A percentile compares a stretch with the other conserved stretches of the same genome.
Evolutionary conservation across 1,140 invertebrate genomes (phyloP).

Genomic region (Phymorhynchus buccinoides): DNA sequence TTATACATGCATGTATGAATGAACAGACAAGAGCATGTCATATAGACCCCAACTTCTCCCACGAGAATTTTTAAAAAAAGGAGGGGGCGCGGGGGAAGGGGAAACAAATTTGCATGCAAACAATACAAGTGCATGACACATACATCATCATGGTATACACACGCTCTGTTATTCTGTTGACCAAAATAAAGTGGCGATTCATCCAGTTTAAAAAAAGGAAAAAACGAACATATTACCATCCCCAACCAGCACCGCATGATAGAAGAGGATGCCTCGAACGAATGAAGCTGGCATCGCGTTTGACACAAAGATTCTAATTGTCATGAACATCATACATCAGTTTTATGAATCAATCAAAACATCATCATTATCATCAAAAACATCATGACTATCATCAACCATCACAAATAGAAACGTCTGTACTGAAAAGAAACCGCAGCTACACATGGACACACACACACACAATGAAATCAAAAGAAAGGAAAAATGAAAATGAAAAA

Average conservation of each 20-base stretch:
- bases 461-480: neutral
- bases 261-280: neutral
- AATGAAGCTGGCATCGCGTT: neutral
- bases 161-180: neutral
- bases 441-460: neutral
- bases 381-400: neutral
- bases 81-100: neutral
- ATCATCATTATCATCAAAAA: neutral
- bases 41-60: neutral
- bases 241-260: neutral
- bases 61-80: neutral
- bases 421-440: slow-evolving; percentile 7
- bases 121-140: neutral
- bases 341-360: too few species aligned
- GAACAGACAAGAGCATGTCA: neutral
- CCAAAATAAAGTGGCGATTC: neutral
- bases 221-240: neutral
- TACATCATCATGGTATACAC: neutral
- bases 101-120: neutral
- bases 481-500: neutral
- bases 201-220: neutral
- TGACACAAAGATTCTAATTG: neutral
- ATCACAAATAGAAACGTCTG: slow-evolving; percentile 4
- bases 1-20: neutral
- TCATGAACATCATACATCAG: neutral